Percentiles rank a stretch among this genome's conserved stretches.
Evolutionary conservation across 2,113 vertebrate genomes (phyloP).

Genomic region (Antigone vipio): DNA sequence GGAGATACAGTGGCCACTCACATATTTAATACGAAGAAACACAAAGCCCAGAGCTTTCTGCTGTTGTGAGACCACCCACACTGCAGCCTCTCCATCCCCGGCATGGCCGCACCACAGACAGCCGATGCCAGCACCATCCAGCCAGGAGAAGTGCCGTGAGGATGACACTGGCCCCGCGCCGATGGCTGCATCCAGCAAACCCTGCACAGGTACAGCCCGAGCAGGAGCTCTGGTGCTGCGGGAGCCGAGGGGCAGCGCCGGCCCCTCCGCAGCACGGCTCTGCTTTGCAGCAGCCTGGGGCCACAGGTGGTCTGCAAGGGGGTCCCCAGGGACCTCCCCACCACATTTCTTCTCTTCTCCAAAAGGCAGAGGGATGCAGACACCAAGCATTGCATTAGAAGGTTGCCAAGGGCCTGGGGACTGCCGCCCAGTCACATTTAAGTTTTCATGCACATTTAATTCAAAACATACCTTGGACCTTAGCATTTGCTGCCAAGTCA

Average conservation of each 20-base stretch:
- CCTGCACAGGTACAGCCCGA: rapidly evolving
- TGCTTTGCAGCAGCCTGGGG: not conserved
- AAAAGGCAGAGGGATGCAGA: not conserved
- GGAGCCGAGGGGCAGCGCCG: not conserved
- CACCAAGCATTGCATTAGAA: rapidly evolving
- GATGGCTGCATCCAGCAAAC: rapidly evolving
- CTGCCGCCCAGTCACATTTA: not conserved
- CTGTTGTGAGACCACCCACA: not conserved
- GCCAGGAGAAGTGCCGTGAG: rapidly evolving
- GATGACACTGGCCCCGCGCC: not conserved
- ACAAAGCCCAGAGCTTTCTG: not conserved
- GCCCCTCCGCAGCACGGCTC: rapidly evolving
- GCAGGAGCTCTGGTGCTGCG: not conserved
- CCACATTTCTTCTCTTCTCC: not conserved
- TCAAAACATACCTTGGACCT: not conserved
- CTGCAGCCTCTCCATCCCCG: not conserved
- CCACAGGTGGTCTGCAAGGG: not conserved
- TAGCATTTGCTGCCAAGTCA: rapidly evolving
- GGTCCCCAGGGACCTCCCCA: rapidly evolving
- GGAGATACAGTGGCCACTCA: not conserved
- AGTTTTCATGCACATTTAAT: not conserved
- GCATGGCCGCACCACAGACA: rapidly evolving
- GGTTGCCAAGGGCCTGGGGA: not conserved
- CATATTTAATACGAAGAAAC: not conserved
- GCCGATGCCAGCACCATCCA: rapidly evolving